These are phyloP conservation scores for Ferdinandea cuprea DNA, from an alignment of 2,888 invertebrate genomes.

Conservation along the genomic window DNA sequence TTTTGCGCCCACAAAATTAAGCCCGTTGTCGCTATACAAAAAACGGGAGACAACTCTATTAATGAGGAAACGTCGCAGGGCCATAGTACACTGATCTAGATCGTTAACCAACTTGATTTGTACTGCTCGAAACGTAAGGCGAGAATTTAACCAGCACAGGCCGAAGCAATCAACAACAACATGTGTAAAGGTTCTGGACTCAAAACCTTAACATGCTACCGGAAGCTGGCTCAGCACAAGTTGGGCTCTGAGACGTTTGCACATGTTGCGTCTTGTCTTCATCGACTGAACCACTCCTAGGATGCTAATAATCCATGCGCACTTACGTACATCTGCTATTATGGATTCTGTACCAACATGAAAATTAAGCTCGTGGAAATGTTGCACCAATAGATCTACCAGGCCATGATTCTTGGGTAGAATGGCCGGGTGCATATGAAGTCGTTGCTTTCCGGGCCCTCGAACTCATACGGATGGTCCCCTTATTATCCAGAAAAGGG, in stretches of 20 bases:
- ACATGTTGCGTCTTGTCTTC: background rate
- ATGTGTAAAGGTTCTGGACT: slow-evolving; percentile 5
- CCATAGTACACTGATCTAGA: background rate
- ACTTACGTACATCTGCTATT: background rate
- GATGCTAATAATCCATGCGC: too few relatives aligned
- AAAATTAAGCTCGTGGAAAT: slow-evolving; percentile 1
- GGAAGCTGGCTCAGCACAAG: slow-evolving; percentile 6
- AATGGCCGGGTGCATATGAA: background rate
- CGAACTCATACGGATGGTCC: background rate
- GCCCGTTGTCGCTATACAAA: slow-evolving; percentile 8
- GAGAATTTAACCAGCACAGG: slow-evolving; percentile 2
- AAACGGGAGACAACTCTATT: slow-evolving; percentile 1
- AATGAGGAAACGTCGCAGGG: background rate
- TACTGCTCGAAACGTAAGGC: too few relatives aligned
- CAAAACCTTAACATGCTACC: slow-evolving; percentile 2
- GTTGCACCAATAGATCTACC: background rate
- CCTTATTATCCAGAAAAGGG: background rate
- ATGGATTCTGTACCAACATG: background rate
- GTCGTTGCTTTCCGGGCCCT: background rate
- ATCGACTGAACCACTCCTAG: background rate
- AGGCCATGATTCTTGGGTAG: background rate
- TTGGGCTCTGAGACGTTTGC: slow-evolving; percentile 3
- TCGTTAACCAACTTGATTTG: too few relatives aligned
- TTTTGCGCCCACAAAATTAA: background rate
- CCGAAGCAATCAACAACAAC: slow-evolving; percentile 14